phyloP scores from a whole-genome alignment of 2,113 vertebrate species.

The Pithys albifrons region DNA sequence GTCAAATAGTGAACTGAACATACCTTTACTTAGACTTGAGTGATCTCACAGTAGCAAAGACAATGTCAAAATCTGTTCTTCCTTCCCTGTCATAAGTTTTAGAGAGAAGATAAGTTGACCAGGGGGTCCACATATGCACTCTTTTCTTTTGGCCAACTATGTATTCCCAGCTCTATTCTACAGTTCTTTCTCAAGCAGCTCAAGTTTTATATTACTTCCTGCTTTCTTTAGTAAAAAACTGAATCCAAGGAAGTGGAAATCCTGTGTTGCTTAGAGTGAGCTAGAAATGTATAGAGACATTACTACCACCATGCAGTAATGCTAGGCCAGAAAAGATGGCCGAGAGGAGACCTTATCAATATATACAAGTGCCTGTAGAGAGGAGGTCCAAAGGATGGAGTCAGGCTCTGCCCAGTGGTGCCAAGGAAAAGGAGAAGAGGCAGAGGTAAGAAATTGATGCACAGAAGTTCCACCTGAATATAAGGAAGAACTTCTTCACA shows the following conservation, averaged over 20 bases:
- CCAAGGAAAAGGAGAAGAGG: neutral
- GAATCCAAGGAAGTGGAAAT: neutral
- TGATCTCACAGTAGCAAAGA: neutral
- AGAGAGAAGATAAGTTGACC: neutral
- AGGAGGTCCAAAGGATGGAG: neutral
- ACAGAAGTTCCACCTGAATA: neutral
- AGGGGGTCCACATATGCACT: neutral
- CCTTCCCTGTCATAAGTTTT: neutral
- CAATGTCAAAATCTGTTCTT: neutral
- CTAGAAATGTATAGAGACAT: neutral
- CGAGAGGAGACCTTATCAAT: neutral
- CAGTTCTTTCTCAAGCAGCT: neutral
- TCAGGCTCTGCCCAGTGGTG: accelerated
- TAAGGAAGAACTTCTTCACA: neutral
- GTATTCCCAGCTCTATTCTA: neutral
- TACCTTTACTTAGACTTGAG: neutral
- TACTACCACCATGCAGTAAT: neutral
- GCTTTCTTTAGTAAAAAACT: neutral
- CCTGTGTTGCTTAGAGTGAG: neutral
- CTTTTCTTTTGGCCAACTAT: neutral
- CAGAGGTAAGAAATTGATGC: neutral
- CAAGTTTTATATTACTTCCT: neutral
- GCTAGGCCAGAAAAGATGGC: neutral
- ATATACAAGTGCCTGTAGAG: neutral
- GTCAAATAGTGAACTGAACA: neutral